These are phyloP conservation scores for Strigops habroptila DNA, from an alignment of 2,113 vertebrate genomes.

Conservation along the genomic window DNA sequence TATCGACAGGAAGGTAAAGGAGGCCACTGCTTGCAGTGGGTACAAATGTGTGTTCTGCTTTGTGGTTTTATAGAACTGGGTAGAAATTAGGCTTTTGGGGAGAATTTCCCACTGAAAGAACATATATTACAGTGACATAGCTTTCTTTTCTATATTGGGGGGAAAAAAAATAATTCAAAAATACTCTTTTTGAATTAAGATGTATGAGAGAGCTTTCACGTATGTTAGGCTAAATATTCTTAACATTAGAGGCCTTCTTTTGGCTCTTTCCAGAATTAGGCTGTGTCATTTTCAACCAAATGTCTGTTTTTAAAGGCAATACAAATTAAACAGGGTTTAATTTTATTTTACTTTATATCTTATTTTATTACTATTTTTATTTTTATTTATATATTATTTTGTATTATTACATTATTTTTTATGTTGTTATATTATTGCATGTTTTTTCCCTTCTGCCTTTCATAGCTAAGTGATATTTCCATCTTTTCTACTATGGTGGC, in stretches of 20 bases:
- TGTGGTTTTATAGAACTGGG: neutral
- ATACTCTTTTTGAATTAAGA: neutral
- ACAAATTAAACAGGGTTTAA: neutral
- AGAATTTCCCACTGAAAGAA: neutral
- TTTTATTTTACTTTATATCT: neutral
- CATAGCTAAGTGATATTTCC: neutral
- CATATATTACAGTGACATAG: neutral
- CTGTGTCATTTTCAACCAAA: neutral
- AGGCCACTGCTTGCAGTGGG: neutral
- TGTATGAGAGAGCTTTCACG: neutral
- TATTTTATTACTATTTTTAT: neutral
- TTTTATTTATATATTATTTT: neutral
- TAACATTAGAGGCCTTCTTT: neutral
- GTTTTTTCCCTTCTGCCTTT: neutral
- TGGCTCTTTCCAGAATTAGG: neutral
- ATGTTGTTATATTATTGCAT: neutral
- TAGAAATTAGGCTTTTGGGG: neutral
- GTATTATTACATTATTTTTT: neutral
- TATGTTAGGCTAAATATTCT: neutral
- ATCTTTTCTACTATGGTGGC: neutral
- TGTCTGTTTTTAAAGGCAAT: neutral
- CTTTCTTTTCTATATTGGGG: neutral
- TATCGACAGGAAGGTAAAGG: neutral
- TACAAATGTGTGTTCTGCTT: neutral
- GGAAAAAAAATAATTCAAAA: neutral